Percentiles rank a stretch among this genome's conserved stretches.
These are phyloP conservation scores for Chrysopa pallens DNA, from an alignment of 1,140 invertebrate genomes.

Conservation along the genomic window DNA sequence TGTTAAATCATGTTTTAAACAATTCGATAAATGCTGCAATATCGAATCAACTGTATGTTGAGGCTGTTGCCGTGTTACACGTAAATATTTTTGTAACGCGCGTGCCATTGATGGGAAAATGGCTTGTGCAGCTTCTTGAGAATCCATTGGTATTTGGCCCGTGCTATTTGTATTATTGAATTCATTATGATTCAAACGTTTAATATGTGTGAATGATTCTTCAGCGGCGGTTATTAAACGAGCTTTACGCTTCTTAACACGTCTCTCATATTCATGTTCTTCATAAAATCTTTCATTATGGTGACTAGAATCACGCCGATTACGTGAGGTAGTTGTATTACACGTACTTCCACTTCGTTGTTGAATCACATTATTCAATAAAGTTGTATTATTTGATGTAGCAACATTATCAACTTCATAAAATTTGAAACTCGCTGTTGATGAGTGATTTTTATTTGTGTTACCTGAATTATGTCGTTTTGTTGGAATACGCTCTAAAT, in stretches of 20 bases:
- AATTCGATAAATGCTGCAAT: conserved; percentile 65
- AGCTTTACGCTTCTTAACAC: conserved; percentile 79
- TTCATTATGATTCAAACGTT: conserved; percentile 46
- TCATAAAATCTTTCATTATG: conserved; percentile 97
- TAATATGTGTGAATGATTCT: conserved; percentile 94
- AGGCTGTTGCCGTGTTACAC: conserved; percentile 88
- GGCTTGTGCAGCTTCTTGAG: conserved; percentile 88
- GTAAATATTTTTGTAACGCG: conserved; percentile 88
- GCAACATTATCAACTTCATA: conserved; percentile 81
- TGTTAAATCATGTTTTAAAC: conserved; percentile 82
- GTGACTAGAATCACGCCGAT: conserved; percentile 57
- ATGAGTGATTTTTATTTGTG: conserved; percentile 47
- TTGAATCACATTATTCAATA: conserved; percentile 41
- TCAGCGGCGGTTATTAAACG: conserved; percentile 82
- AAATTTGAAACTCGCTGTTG: conserved; percentile 76
- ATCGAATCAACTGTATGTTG: conserved; percentile 88
- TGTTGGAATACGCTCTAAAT: conserved; percentile 75
- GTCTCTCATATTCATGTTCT: conserved; percentile 88
- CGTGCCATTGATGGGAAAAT: conserved; percentile 92
- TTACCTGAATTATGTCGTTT: too few relatives aligned
- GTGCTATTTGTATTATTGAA: conserved; percentile 24
- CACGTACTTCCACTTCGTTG: conserved; percentile 32
- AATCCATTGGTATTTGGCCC: conserved; percentile 54
- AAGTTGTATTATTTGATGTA: conserved; percentile 34
- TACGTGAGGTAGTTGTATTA: conserved; percentile 26